A percentile compares a stretch with the other conserved stretches of the same genome.
Conservation (phyloP, 2,888 invertebrate species). For the Chymomyza fuscimana region DNA sequence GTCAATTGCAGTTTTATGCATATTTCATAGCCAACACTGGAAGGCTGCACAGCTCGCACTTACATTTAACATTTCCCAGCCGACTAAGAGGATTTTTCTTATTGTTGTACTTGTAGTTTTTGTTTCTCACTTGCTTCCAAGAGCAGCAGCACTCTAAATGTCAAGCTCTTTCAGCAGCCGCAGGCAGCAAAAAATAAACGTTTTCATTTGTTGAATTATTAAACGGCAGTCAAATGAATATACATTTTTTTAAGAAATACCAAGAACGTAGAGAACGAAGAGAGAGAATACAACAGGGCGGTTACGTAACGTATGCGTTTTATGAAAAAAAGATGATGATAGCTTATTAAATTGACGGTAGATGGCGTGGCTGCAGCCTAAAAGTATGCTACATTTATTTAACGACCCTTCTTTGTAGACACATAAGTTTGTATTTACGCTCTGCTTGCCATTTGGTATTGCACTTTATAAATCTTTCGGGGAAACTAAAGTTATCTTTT, state of each 20-base stretch:
- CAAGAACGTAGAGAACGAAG: slow-evolving; percentile 4
- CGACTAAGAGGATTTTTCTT: not conserved
- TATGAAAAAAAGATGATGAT: not conserved
- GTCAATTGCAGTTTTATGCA: slow-evolving; percentile 21
- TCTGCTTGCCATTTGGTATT: slow-evolving; percentile 52
- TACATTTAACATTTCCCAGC: not conserved
- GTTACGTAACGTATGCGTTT: not conserved
- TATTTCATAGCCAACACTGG: slow-evolving; percentile 32
- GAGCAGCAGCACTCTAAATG: not conserved
- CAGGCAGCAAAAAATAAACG: slow-evolving; percentile 3
- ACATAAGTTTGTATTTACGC: slow-evolving; percentile 53
- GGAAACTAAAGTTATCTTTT: slow-evolving; percentile 25
- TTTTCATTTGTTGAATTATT: slow-evolving; percentile 46
- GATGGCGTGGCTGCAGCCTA: slow-evolving; percentile 12
- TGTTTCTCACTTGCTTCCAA: not conserved
- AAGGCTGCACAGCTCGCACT: slow-evolving; percentile 10
- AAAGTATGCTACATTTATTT: slow-evolving; percentile 18
- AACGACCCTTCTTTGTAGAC: not conserved
- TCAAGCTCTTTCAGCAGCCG: slow-evolving; percentile 19
- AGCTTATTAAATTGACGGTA: not conserved
- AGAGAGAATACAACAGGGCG: not conserved
- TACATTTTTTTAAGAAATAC: not conserved
- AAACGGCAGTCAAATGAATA: slow-evolving; percentile 40
- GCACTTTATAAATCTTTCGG: slow-evolving; percentile 67
- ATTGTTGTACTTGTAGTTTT: not conserved